Base-by-base conservation (phyloP, 2,888 invertebrate species). In the Eugnorisma glareosa region DNA sequence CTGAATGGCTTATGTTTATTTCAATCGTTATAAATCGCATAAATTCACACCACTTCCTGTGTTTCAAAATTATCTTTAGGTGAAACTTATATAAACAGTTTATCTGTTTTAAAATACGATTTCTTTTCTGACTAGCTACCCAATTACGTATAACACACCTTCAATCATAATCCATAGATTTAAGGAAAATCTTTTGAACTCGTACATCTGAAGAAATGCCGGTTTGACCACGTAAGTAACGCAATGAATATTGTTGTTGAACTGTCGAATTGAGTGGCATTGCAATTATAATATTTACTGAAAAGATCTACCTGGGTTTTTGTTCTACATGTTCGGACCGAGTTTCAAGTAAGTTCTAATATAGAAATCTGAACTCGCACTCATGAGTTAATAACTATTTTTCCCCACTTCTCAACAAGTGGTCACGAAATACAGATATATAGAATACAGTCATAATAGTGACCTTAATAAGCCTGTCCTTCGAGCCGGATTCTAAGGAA, bases 351-450 rank as follows among this genome's bases (percentile, higher is more conserved):
- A 40, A 75, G 5, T 40, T 13, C 21, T n/a, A 2, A 18, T 35
- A 43, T 4, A 8, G 21, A 11, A 51, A 18, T 18, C 28, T 11
- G 7, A 31, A 57, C 18, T 59, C 31, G 31, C 18, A 59, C 59
- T 59, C 54, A 11, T 10, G 15, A 37, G 24, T 24, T 64, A 28
- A 37, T 71, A 31, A 77, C 54, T 18, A 64, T 54, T 78, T 77
- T 66, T 40, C 54, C 21, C 48, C 37, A 48, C 31, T 79, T n/a
- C n/a, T 45, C 54, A n/a, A 31, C 54, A 66, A 78, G 73, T 73
- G 48, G 48, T n/a, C n/a, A 78, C 64, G 10, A 40, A 40, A 40
- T 40, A 40, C 40, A 40, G 10, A 40, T 40, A 40, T 10, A 40
- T 66, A n/a, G 31, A 66, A 79, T 40, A 71, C 15, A 66, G 64